Percentiles rank a stretch among this genome's conserved stretches.
phyloP scores from a whole-genome alignment of 92 coral and sea anemone species.

The Palythoa grandis region DNA sequence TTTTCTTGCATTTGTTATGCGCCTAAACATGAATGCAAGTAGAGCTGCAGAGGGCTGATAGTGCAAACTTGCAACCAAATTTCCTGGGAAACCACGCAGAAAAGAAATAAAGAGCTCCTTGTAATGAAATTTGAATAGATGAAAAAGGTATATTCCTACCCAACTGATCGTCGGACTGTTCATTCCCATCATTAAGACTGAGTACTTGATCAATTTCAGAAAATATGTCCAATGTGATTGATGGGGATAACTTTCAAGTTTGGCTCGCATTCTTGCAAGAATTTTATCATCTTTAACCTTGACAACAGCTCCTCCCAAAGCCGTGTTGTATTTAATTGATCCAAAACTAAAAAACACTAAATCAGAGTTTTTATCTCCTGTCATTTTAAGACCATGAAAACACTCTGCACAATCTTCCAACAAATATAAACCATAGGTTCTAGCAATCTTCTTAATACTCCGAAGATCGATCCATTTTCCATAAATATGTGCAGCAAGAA shows the following conservation, averaged over 20 bases:
- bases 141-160: conserved; percentile 52
- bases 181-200: conserved; percentile 70
- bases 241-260: conserved; percentile 68
- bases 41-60: conserved; percentile 87
- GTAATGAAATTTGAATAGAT: conserved; percentile 64
- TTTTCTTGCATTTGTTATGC: conserved; percentile 58
- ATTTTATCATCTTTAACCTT: conserved; percentile 69
- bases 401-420: conserved; percentile 98
- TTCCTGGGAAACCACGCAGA: conserved; percentile 93
- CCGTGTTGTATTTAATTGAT: conserved; percentile 84
- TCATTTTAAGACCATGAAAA: conserved; percentile 82
- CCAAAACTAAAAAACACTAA: conserved; percentile 93
- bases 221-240: conserved; percentile 74
- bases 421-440: conserved; percentile 67
- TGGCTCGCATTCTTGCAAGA: conserved; percentile 78
- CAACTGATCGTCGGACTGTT: conserved; percentile 62
- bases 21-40: conserved; percentile 78
- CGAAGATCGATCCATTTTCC: conserved; percentile 94
- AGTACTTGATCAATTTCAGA: conserved; percentile 73
- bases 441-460: conserved; percentile 70
- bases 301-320: conserved; percentile 90
- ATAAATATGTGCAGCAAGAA: conserved; percentile 89
- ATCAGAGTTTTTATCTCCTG: conserved; percentile 81
- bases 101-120: conserved; percentile 78
- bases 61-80: conserved; percentile 58